Evolutionary conservation across 2,797 vertebrate genomes (phyloP).

Genomic region (Luscinia luscinia): DNA sequence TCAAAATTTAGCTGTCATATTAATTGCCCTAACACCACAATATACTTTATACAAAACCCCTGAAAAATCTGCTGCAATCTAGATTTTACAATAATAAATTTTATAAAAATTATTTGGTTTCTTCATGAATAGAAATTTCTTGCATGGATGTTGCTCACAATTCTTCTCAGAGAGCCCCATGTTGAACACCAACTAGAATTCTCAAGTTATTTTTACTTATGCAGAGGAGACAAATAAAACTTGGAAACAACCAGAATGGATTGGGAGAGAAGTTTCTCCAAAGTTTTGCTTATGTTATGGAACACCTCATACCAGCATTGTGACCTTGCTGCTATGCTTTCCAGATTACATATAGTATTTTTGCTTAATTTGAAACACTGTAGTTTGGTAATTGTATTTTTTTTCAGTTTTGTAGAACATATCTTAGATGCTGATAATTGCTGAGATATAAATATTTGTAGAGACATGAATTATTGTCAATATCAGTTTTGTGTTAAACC

Average conservation of each 20-base stretch:
- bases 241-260: background rate
- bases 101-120: background rate
- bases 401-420: background rate
- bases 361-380: background rate
- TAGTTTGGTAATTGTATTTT: background rate
- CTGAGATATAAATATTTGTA: background rate
- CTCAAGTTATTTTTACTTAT: background rate
- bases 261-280: background rate
- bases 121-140: background rate
- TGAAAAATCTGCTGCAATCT: background rate
- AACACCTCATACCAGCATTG: background rate
- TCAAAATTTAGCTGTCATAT: background rate
- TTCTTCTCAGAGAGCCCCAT: background rate
- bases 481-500: background rate
- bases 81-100: background rate
- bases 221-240: background rate
- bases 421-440: background rate
- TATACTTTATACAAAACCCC: background rate
- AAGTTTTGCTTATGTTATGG: accelerated
- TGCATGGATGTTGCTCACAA: background rate
- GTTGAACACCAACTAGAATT: background rate
- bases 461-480: background rate
- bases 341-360: background rate
- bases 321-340: background rate
- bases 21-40: background rate